Evolutionary conservation across 2,113 vertebrate genomes (phyloP), one percentile per base, ranked within the genome.

Genomic region (Megaceryle torquata): DNA sequence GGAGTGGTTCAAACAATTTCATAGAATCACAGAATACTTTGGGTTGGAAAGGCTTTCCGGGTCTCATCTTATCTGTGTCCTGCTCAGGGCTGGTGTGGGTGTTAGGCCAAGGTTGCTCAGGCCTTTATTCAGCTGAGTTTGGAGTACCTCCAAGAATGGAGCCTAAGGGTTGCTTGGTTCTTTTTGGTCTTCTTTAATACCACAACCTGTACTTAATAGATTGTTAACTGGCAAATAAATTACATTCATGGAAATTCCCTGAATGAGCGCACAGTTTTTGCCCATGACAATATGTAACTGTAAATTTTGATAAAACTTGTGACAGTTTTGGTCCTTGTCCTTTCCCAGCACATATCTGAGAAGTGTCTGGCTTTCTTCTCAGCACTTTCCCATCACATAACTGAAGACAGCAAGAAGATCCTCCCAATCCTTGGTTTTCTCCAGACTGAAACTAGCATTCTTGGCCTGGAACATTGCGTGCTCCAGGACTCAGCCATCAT

Each of bases 51-150:
- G 75, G 33, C 37, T n/a, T n/a, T 68, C 37, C 28, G 26, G 5
- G 48, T 31, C 26, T 35, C 2, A 3, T 31, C 13, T 87, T 20
- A 18, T 4, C 21, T 3, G 2, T 1, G 2, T 35, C 9, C 13
- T 20, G 3, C 56, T 71, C 64, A 31, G 46, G 37, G 37, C 37
- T 81, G 48, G 41, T 0, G 0, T 15, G 33, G n/a, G n/a, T 17
- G 8, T 48, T 37, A 37, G 69, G 37, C 19, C 80, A 33, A 26
- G 25, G 46, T 22, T 53, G 13, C 53, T 72, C 53, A 35, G n/a
- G 67, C 26, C 39, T 65, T 54, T 70, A 16, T 63, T 26, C 57
- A 31, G 9, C 20, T 46, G 39, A 51, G 13, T 48, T 24, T 59
- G 59, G 64, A 53, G 14, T 54, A 12, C 21, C 11, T 77, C 35